Percentiles rank a stretch among this genome's conserved stretches.
These are phyloP conservation scores for Zoanthus sansibaricus DNA, from an alignment of 92 coral and sea anemone genomes.

Conservation along the genomic window DNA sequence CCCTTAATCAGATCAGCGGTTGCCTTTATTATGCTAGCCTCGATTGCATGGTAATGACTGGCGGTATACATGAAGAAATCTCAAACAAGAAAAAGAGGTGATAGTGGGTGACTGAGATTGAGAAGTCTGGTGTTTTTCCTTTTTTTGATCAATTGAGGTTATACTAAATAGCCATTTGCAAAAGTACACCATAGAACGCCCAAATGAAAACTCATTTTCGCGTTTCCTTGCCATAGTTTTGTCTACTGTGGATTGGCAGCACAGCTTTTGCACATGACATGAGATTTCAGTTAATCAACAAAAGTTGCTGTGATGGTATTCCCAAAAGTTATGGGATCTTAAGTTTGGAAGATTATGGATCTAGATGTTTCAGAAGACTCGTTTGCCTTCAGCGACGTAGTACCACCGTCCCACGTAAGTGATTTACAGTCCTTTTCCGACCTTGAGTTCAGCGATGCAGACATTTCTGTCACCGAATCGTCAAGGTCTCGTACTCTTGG, in stretches of 20 bases:
- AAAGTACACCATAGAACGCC: neutral
- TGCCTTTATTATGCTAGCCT: slow-evolving; percentile 33
- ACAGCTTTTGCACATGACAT: neutral
- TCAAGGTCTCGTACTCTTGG: slow-evolving; percentile 39
- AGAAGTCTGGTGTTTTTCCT: neutral
- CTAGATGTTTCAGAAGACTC: slow-evolving; percentile 85
- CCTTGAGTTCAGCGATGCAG: slow-evolving; percentile 84
- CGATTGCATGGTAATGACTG: slow-evolving; percentile 22
- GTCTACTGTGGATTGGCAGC: neutral
- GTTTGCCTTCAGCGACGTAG: slow-evolving; percentile 92
- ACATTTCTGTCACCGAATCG: slow-evolving; percentile 64
- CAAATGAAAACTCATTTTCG: neutral
- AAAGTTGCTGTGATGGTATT: neutral
- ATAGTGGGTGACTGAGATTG: neutral
- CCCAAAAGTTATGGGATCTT: neutral
- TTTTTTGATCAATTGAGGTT: neutral
- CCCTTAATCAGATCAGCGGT: slow-evolving; percentile 17
- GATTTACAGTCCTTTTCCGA: slow-evolving; percentile 97
- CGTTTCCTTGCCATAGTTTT: neutral
- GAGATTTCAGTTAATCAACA: neutral
- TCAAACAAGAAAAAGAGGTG: neutral
- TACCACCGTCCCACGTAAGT: slow-evolving; percentile 95
- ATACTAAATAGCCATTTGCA: neutral
- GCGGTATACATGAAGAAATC: slow-evolving; percentile 27
- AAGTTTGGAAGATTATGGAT: slow-evolving; percentile 61